These are phyloP conservation scores for Calosoma granatense DNA, from an alignment of 1,140 invertebrate genomes.

Conservation along the genomic window DNA sequence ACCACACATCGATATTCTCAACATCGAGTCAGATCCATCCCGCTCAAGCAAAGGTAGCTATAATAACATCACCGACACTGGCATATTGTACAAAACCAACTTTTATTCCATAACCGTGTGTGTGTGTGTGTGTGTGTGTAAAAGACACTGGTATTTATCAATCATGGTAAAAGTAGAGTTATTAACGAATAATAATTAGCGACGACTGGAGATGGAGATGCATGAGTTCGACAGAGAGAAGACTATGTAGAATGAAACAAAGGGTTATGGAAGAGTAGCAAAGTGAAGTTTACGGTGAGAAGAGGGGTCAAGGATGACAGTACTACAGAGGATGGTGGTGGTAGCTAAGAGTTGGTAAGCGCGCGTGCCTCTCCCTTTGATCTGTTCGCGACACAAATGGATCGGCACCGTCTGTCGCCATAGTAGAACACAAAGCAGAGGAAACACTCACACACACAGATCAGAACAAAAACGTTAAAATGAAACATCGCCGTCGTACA, in stretches of 20 bases:
- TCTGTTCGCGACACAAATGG: conserved; percentile 11
- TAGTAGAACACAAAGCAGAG: not conserved
- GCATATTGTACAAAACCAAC: too few relatives aligned
- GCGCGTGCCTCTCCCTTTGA: conserved; percentile 4
- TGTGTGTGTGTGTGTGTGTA: too few relatives aligned
- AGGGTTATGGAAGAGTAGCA: not conserved
- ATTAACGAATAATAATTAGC: too few relatives aligned
- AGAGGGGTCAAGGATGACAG: not conserved
- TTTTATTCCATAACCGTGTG: too few relatives aligned
- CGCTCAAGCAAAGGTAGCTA: not conserved
- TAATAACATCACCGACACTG: too few relatives aligned
- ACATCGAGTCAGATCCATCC: not conserved
- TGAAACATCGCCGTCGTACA: not conserved
- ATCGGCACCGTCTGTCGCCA: not conserved
- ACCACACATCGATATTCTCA: too few relatives aligned
- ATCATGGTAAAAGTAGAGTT: too few relatives aligned
- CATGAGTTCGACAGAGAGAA: too few relatives aligned
- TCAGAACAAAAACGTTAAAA: conserved; percentile 4
- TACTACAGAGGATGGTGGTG: too few relatives aligned
- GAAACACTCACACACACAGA: not conserved
- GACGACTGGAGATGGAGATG: too few relatives aligned
- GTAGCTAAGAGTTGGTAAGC: too few relatives aligned
- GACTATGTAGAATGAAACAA: conserved; percentile 3
- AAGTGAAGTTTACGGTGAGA: not conserved
- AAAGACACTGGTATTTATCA: too few relatives aligned